phyloP scores from a whole-genome alignment of 2,888 invertebrate species.

The Lasioglossum morio region DNA sequence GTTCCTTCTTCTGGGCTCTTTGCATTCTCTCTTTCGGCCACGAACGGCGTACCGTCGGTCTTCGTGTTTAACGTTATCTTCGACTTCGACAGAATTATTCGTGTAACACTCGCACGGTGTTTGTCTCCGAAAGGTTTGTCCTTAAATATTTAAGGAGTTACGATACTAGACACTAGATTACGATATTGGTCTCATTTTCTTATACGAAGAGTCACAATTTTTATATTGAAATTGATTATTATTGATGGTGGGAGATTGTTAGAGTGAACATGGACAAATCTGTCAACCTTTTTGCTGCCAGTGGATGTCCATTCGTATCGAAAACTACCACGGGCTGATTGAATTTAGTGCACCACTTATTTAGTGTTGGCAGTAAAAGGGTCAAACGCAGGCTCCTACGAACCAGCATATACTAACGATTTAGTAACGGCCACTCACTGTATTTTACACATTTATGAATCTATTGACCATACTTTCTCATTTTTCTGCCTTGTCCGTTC shows the following conservation, averaged over 20 bases:
- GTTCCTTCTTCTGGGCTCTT: slow-evolving; percentile 62
- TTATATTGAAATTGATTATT: neutral
- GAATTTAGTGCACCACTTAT: neutral
- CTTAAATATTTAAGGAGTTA: neutral
- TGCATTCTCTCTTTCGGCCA: slow-evolving; percentile 55
- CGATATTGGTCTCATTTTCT: neutral
- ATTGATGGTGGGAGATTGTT: neutral
- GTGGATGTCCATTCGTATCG: neutral
- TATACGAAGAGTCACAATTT: neutral
- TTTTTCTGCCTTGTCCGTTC: neutral
- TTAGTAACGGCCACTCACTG: too few relatives aligned
- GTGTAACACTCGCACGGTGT: neutral
- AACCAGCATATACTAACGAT: neutral
- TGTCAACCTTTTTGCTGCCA: neutral
- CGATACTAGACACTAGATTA: neutral
- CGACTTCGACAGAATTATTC: too few relatives aligned
- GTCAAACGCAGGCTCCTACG: neutral
- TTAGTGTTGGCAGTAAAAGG: neutral
- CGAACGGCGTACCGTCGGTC: slow-evolving; percentile 21
- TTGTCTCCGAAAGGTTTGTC: neutral
- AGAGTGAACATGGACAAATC: neutral
- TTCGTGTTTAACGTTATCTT: neutral
- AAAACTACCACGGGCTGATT: neutral
- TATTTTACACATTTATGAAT: neutral
- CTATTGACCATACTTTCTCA: neutral